Base-by-base conservation (phyloP, 2,797 vertebrate genomes). In the Tachyglossus aculeatus region DNA sequence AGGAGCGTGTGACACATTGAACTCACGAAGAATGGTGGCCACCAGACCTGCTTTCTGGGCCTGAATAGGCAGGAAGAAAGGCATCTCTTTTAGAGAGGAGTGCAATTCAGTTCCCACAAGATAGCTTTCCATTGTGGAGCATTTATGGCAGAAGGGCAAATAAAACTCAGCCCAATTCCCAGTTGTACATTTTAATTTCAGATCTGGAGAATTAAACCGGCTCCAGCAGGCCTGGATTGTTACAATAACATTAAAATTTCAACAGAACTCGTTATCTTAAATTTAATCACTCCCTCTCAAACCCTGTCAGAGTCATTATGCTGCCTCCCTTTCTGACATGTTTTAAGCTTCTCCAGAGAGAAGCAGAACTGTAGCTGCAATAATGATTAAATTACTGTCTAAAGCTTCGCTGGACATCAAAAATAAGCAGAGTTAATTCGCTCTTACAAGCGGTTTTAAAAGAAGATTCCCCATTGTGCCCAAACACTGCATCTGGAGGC, bases 381-480 rank as follows among this genome's bases (percentile, higher is more conserved):
- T 75, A 87, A 86, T 82, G 79, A 89, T 88, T 83, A 87, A 91
- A 86, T 84, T 84, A 77, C 77, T 86, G 76, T 84, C 85, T 88
- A 81, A 91, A 83, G 82, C 76, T 77, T 84, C 76, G 65, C 78
- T 81, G 87, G 88, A 87, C 86, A 83, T 83, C 78, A 72, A 77
- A 82, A 87, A 70, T 70, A 84, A 84, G 73, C 27, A 72, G 68
- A 58, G 55, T 81, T 60, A 77, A 82, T 55, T 72, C 75, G 78
- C 48, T 55, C 57, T 74, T 57, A 33, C 7, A 58, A 38, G 3
- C 15, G 43, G 25, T 72, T 79, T 55, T 57, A 9, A 71, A 83
- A 73, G 60, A 58, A 85, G 74, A 80, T 50, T 5, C 45, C n/a
- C 50, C 73, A 50, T 4, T 0, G 9, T 21, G 34, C 24, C 40